These are phyloP conservation scores for Phrynocephalus vlangalii DNA, from an alignment of 2,797 vertebrate species.

Conservation along the genomic window DNA sequence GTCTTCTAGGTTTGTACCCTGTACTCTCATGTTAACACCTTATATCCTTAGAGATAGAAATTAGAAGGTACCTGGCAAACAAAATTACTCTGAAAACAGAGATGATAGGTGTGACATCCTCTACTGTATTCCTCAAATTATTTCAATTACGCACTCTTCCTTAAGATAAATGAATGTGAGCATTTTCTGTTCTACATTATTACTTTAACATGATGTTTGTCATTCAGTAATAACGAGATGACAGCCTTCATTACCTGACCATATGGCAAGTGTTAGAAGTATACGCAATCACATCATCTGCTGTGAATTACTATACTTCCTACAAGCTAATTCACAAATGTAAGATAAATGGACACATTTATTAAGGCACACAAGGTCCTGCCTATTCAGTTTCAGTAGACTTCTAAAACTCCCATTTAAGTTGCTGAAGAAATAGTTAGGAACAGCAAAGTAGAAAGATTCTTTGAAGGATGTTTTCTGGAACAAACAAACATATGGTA, in stretches of 20 bases:
- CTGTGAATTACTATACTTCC: conserved; percentile 79
- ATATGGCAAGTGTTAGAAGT: conserved; percentile 81
- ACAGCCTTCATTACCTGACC: conserved; percentile 83
- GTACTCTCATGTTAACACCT: conserved; percentile 80
- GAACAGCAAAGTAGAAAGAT: conserved; percentile 47
- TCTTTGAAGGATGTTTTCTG: conserved; percentile 58
- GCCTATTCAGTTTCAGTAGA: conserved; percentile 58
- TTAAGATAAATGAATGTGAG: conserved; percentile 76
- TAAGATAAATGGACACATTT: conserved; percentile 71
- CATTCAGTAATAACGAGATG: conserved; percentile 84
- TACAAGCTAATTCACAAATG: conserved; percentile 79
- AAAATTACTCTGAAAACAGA: conserved; percentile 83
- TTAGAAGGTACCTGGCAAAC: conserved; percentile 81
- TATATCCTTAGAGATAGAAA: conserved; percentile 80
- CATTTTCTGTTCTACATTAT: conserved; percentile 77
- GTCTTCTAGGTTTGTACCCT: conserved; percentile 82
- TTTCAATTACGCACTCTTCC: conserved; percentile 77
- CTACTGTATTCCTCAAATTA: conserved; percentile 70
- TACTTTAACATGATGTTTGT: conserved; percentile 84
- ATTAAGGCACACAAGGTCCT: conserved; percentile 57
- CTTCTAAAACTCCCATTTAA: conserved; percentile 66
- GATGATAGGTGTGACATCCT: conserved; percentile 77
- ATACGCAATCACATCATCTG: conserved; percentile 79
- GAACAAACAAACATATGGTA: conserved; percentile 61
- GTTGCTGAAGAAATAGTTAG: conserved; percentile 58